Evolutionary conservation across 2,113 vertebrate species (phyloP), one percentile per base, ranked within the genome.

Genomic region (Panthera tigris): DNA sequence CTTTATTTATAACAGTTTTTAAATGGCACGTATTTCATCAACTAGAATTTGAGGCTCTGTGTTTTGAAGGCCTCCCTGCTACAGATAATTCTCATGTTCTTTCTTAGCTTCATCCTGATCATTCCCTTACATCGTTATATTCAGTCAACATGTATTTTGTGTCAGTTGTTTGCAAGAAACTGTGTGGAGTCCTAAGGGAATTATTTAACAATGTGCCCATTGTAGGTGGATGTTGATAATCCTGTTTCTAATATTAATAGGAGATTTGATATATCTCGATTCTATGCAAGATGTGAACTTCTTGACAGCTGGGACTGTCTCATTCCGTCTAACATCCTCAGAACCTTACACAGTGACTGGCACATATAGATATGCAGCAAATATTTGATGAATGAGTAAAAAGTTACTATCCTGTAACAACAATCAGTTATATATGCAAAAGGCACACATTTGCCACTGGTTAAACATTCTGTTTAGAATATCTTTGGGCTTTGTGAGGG

Each of bases 161-260:
- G 61, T 87, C 48, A 68, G 21, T 87, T 83, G n/a, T 97, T 93
- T 94, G 80, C 48, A 95, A 94, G 55, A 90, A 94, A 78, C 76
- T 92, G 12, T 93, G 27, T 15, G 48, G 36, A 27, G 9, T 95
- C 66, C 86, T 80, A 57, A 91, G 73, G 45, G 50, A 27, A 65
- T 89, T 87, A 79, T 61, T 45, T 86, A 86, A 39, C 52, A 39
- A 80, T 69, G 19, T 45, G 36, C 16, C 16, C 33, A 71, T 68
- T 18, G 31, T 69, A 80, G 9, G 31, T 87, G 52, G 33, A 52
- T 68, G 18, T 45, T 96, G 65, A 61, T 31, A 15, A 69, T 52
- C 27, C 27, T 87, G 45, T 80, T 76, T 88, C 27, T 91, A 33
- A 68, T 74, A 18, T 65, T 86, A 74, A 65, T 48, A 79, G 80